Base-by-base conservation (phyloP, 2,888 invertebrate genomes). In the Lepeophtheirus nordmannii region DNA sequence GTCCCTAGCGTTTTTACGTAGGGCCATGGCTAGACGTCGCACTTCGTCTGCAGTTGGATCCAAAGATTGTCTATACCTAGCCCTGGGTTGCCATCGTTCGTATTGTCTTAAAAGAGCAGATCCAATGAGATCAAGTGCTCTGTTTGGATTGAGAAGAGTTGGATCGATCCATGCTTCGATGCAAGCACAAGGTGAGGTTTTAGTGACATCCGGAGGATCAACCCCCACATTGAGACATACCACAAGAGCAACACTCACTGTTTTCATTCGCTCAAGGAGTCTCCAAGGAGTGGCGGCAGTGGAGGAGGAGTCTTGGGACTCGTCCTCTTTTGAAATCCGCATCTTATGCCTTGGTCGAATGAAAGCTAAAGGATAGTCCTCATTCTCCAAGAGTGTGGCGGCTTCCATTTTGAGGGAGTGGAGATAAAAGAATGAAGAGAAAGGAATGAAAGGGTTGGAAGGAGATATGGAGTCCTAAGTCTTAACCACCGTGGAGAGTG, bases 1-100 rank as follows among this genome's bases (percentile, higher is more conserved):
- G 73, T 97, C 97, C 78, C 97, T 97, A 7, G 98, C 97, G 78
- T 93, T 96, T 70, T 94, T 82, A 12, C 98, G 81, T 70, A 99
- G 78, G 0, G 94, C 93, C 38, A 87, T 86, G 75, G 97, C 97
- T 23, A 97, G 79, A 76, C 97, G 96, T 76, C 96, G 94, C 0
- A 98, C 91, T 78, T 98, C 97, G 53, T 99, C 98, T 2, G 90
- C 86, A 2, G 97, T 97, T 10, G 98, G 98, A 78, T 98, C 98
- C 65, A 94, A 81, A 58, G 89, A 89, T 76, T 91, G 91, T 80
- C 96, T 97, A 78, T 98, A 99, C 9, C 94, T 82, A 0, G 98
- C 97, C 61, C 96, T 80, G 10, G 97, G 96, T 76, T 99, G 98
- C 96, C 97, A 97, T 68, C 94, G 81, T 78, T 98, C 97, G 74